Evolutionary conservation across 2,113 vertebrate genomes (phyloP).

Genomic region (Ictalurus punctatus): DNA sequence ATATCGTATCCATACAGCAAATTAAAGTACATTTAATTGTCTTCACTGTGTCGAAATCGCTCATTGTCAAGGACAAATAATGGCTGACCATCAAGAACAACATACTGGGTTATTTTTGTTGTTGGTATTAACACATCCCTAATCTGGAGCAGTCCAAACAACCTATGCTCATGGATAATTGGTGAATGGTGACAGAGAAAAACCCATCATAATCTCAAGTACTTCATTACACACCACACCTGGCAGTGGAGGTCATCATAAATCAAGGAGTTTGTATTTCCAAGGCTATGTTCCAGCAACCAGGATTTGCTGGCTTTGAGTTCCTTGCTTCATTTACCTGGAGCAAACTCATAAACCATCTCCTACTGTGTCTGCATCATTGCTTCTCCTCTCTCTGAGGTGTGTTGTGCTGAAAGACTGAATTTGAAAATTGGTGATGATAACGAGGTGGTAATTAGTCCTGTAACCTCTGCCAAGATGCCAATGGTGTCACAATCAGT

Average conservation of each 20-base stretch:
- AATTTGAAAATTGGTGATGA: background rate
- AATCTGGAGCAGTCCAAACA: background rate
- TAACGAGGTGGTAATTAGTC: conserved; percentile 6
- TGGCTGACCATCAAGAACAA: background rate
- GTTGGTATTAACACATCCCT: background rate
- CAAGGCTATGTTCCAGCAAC: background rate
- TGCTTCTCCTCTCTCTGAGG: background rate
- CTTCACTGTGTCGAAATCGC: background rate
- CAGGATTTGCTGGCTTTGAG: background rate
- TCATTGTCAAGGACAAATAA: background rate
- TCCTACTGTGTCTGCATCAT: background rate
- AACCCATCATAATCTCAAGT: background rate
- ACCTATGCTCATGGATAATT: background rate
- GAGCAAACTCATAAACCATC: background rate
- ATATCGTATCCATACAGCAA: background rate
- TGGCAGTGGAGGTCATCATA: background rate
- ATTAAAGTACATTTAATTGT: background rate
- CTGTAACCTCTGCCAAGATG: conserved; percentile 1
- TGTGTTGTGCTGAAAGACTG: background rate
- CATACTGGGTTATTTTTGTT: too few relatives aligned
- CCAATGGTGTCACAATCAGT: conserved; percentile 13
- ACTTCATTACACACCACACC: background rate
- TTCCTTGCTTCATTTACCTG: background rate
- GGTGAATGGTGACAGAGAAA: background rate
- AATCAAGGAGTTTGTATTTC: background rate